Percentiles rank a stretch among this genome's conserved stretches.
These are phyloP conservation scores for Caenorhabditis sp. DNA, from an alignment of 2,888 invertebrate species.

Conservation along the genomic window DNA sequence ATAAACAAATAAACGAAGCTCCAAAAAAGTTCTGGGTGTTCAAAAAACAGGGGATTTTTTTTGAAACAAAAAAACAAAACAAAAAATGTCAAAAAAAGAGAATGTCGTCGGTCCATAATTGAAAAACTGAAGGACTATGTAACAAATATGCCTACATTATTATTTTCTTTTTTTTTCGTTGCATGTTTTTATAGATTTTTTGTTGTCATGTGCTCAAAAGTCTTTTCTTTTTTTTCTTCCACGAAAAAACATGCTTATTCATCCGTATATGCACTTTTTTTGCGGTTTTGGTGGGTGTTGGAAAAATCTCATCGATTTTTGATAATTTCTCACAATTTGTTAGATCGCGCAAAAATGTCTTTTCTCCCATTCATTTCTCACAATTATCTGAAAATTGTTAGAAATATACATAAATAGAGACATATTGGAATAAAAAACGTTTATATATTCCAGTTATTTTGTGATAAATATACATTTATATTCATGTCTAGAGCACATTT, in stretches of 20 bases:
- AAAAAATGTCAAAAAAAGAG: neutral
- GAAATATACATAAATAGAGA: neutral
- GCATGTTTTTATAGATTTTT: conserved; percentile 1
- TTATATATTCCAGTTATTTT: no score
- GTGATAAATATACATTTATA: neutral
- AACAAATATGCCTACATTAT: neutral
- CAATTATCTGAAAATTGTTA: neutral
- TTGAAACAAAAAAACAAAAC: neutral
- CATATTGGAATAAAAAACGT: no score
- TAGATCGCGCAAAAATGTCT: neutral
- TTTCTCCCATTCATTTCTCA: neutral
- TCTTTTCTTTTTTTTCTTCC: neutral
- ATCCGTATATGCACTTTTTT: neutral
- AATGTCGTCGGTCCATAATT: neutral
- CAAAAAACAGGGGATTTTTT: no score
- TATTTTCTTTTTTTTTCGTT: neutral
- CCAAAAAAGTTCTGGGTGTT: no score
- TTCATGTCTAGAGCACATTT: neutral
- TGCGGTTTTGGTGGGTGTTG: no score
- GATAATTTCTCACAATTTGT: neutral
- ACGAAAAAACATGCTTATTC: neutral
- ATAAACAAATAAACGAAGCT: no score
- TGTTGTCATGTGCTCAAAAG: neutral
- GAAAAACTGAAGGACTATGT: neutral
- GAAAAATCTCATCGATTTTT: no score